Evolutionary conservation across 2,113 vertebrate species (phyloP), one percentile per base, ranked within the genome.

Genomic region (Zingel zingel): DNA sequence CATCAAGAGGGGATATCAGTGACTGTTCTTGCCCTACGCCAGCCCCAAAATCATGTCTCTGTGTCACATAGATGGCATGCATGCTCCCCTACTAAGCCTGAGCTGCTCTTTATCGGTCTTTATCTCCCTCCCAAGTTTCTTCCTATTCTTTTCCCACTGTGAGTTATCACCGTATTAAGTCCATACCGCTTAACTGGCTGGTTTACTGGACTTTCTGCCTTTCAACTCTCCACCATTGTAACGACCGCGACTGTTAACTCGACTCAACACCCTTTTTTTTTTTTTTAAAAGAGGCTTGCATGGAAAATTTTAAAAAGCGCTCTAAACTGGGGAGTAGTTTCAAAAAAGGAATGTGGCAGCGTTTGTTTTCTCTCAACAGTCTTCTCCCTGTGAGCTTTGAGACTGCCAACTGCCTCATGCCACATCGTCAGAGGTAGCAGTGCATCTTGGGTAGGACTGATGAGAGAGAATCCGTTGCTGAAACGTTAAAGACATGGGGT

Each of bases 181-280:
- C 89, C 86, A 48, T 8, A 36, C 84, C 62, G 36, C 79, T 70
- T 66, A 51, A 85, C 86, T 7, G 63, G 81, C 88, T 23, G 86
- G 81, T 78, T 89, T 48, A 69, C 81, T 83, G 91, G 92, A 90
- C 90, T 87, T 88, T 80, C 83, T 88, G 91, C 91, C 92, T 93
- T 93, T 77, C 82, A 63, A 74, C 59, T 80, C 81, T 66, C 77
- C 70, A 50, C 71, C 82, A 62, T 91, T 83, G 64, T 83, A 86
- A 90, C 18, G 84, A 91, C 90, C 54, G 25, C 76, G 91, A 93
- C 91, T 92, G 90, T 92, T 94, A 86, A 84, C 73, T 74, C 18
- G n/a, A 84, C 53, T 67, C 14, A 43, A 43, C 11, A 50, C 47
- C 19, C 27, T 10, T 3, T 12, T 27, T 33, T 33, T 5, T 33